Percentiles rank a stretch among this genome's conserved stretches.
phyloP scores from a whole-genome alignment of 1,140 invertebrate genomes.

The Archivesica marissinica region DNA sequence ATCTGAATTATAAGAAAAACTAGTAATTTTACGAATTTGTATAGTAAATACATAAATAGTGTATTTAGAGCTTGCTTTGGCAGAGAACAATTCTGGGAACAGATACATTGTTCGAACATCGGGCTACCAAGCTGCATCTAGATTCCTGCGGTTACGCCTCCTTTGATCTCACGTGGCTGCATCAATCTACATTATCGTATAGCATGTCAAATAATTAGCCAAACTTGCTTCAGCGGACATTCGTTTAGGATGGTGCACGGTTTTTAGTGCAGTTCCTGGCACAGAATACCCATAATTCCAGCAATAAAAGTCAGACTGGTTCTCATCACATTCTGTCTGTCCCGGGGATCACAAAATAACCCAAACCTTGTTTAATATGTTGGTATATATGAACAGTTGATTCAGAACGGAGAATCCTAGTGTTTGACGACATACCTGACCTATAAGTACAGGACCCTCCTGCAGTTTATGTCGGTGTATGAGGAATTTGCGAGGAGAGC shows the following conservation, averaged over 20 bases:
- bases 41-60: too few relatives aligned
- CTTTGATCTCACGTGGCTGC: background rate
- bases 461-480: too few relatives aligned
- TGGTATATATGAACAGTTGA: too few relatives aligned
- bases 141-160: slow-evolving; percentile 22
- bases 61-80: too few relatives aligned
- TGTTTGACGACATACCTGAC: too few relatives aligned
- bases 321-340: slow-evolving; percentile 8
- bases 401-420: too few relatives aligned
- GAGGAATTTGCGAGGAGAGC: too few relatives aligned
- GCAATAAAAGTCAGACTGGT: slow-evolving; percentile 30
- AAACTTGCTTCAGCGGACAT: background rate
- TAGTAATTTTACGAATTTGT: too few relatives aligned
- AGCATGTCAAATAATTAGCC: slow-evolving; percentile 38
- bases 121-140: background rate
- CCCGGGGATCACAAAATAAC: background rate
- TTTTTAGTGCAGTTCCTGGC: slow-evolving; percentile 22
- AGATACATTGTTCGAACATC: background rate
- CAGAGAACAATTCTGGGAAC: too few relatives aligned
- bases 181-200: slow-evolving; percentile 17
- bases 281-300: background rate
- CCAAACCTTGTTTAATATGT: background rate
- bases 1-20: too few relatives aligned
- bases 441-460: too few relatives aligned
- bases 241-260: background rate